Conservation (phyloP, 2,888 invertebrate species). For the Himalopsyche japonica region DNA sequence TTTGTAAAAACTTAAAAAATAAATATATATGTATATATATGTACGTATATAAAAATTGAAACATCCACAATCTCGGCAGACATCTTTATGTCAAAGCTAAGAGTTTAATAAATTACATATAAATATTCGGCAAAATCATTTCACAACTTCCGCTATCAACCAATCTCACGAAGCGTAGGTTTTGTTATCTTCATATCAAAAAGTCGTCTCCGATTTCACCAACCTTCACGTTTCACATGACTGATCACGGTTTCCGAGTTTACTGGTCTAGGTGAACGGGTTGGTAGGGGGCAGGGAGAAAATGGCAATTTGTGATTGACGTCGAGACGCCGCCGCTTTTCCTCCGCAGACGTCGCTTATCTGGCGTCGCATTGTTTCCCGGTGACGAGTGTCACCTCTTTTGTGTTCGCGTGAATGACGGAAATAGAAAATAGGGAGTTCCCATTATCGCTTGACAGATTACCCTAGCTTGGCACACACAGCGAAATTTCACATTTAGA, state of each 20-base stretch:
- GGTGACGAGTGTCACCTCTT: conserved; percentile 2
- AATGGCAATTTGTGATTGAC: conserved; percentile 13
- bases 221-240: not conserved
- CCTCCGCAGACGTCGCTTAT: not conserved
- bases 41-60: too few species aligned
- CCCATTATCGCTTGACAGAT: not conserved
- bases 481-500: too few species aligned
- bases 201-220: not conserved
- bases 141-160: too few species aligned
- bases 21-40: too few species aligned
- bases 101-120: too few species aligned
- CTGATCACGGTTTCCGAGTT: not conserved
- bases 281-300: not conserved
- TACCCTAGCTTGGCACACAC: not conserved
- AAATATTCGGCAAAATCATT: too few species aligned
- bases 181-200: not conserved
- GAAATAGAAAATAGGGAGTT: conserved; percentile 12
- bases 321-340: not conserved
- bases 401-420: conserved; percentile 7
- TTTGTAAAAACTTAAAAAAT: too few species aligned
- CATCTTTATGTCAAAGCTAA: too few species aligned
- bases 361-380: conserved; percentile 18
- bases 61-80: too few species aligned
- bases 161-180: too few species aligned
- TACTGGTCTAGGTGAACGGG: not conserved